These are phyloP conservation scores for Timema cristinae DNA, from an alignment of 2,888 invertebrate species.

Conservation along the genomic window DNA sequence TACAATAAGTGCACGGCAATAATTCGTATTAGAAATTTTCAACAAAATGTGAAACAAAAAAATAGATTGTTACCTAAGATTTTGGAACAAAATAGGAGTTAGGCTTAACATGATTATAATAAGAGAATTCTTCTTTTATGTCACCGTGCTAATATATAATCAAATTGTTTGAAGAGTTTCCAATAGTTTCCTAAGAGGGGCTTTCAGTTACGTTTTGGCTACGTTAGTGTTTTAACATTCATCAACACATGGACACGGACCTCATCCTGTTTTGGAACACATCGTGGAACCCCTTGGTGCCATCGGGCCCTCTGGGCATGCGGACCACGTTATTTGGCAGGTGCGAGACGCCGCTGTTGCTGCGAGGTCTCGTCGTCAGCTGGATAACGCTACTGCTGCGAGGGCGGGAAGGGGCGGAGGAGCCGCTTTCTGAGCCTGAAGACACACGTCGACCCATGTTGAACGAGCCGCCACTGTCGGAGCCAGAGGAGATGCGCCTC, in stretches of 20 bases:
- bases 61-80: no score
- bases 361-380: slow-evolving; percentile 41
- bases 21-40: no score
- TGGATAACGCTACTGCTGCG: slow-evolving; percentile 25
- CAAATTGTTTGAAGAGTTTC: no score
- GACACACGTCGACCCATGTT: slow-evolving; percentile 4
- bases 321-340: slow-evolving; percentile 70
- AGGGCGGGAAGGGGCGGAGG: slow-evolving; percentile 31
- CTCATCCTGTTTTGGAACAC: neutral
- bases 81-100: no score
- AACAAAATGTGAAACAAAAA: no score
- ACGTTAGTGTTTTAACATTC: no score
- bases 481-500: slow-evolving; percentile 51
- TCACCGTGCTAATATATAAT: no score
- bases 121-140: no score
- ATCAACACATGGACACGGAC: neutral
- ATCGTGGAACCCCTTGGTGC: slow-evolving; percentile 73
- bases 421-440: slow-evolving; percentile 49
- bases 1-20: no score
- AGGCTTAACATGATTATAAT: no score
- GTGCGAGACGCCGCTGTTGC: slow-evolving; percentile 45
- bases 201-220: no score
- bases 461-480: slow-evolving; percentile 32
- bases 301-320: slow-evolving; percentile 85
- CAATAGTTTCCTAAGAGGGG: no score